Conservation (phyloP, 2,888 invertebrate species). For the Leptopilina syphax region DNA sequence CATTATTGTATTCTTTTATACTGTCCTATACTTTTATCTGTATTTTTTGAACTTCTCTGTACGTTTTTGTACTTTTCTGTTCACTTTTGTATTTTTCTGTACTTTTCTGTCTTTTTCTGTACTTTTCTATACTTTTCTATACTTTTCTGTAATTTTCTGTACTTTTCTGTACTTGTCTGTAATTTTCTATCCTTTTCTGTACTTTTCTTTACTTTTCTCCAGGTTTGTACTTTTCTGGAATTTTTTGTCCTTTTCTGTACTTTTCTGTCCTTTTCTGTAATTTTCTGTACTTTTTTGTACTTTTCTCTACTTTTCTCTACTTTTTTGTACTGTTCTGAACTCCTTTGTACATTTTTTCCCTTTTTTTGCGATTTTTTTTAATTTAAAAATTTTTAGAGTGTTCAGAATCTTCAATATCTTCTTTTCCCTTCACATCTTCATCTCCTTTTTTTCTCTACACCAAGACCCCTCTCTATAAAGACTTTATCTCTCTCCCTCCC, state of each 20-base stretch:
- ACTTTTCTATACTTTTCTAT: no score
- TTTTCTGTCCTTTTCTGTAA: no score
- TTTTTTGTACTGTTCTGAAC: neutral
- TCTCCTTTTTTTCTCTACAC: neutral
- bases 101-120: no score
- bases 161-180: no score
- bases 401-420: neutral
- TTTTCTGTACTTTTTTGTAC: neutral
- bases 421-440: constrained; percentile 37
- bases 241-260: neutral
- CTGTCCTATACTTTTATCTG: no score
- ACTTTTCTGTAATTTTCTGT: no score
- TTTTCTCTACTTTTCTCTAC: neutral
- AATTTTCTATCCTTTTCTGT: neutral
- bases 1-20: no score
- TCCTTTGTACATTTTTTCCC: neutral
- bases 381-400: no score
- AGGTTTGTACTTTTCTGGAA: neutral
- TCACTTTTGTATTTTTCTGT: no score
- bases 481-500: constrained; percentile 25
- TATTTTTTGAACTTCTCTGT: no score
- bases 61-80: no score
- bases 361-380: neutral
- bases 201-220: neutral
- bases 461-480: neutral